Evolutionary conservation across 2,113 vertebrate genomes (phyloP).

Genomic region (Peromyscus californicus): DNA sequence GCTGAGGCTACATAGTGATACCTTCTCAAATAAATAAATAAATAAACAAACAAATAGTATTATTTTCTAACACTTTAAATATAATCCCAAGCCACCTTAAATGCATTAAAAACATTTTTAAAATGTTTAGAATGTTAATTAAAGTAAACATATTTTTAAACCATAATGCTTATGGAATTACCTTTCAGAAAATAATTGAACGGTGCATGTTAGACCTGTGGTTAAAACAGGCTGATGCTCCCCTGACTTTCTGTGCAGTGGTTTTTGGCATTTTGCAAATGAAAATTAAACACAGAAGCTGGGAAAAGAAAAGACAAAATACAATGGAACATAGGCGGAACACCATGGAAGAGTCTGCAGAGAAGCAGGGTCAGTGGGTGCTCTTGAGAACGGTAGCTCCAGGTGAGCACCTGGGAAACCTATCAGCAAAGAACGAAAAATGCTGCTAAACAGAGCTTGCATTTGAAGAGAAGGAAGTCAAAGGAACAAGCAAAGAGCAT

Average conservation of each 20-base stretch:
- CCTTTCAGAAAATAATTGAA: conserved; percentile 15
- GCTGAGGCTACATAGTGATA: not conserved
- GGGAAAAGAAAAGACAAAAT: not conserved
- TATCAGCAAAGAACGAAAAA: not conserved
- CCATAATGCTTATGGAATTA: not conserved
- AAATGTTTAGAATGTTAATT: not conserved
- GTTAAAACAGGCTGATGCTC: not conserved
- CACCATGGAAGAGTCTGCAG: not conserved
- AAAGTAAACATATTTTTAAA: conserved; percentile 15
- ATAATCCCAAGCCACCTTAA: not conserved
- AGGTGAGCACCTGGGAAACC: not conserved
- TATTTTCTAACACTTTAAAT: not conserved
- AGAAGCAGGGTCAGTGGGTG: not conserved
- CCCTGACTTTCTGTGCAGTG: not conserved
- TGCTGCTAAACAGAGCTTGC: not conserved
- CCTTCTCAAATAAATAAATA: not conserved
- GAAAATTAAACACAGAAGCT: not conserved
- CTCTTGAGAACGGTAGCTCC: not conserved
- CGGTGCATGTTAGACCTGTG: not conserved
- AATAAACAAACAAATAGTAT: not conserved
- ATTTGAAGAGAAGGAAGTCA: not conserved
- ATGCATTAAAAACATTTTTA: not conserved
- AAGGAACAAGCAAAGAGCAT: not conserved
- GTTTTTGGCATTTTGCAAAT: conserved; percentile 43
- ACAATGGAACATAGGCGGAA: not conserved